These are phyloP conservation scores for Rhegmatorhina hoffmannsi DNA, from an alignment of 2,113 vertebrate species.

Conservation along the genomic window DNA sequence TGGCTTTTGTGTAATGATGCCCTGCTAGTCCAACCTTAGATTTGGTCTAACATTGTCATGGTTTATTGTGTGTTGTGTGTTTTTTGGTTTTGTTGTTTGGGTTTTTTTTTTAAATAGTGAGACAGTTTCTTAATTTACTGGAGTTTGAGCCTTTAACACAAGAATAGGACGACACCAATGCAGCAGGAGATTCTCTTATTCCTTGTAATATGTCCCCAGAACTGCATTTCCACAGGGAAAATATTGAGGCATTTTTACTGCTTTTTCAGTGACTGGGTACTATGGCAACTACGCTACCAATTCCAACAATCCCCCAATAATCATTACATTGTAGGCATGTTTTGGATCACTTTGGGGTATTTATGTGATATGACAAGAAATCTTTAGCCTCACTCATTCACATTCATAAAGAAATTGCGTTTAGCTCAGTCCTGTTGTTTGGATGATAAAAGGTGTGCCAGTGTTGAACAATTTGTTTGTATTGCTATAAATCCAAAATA, in stretches of 20 bases:
- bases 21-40: not conserved
- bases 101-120: not conserved
- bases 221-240: not conserved
- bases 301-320: not conserved
- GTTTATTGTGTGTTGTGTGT: no score
- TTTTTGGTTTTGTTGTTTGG: no score
- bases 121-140: not conserved
- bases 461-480: not conserved
- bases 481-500: not conserved
- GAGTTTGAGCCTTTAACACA: not conserved
- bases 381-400: not conserved
- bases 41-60: not conserved
- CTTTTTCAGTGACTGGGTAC: not conserved
- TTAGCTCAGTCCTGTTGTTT: not conserved
- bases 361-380: not conserved
- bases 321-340: not conserved
- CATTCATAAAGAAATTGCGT: not conserved
- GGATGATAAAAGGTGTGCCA: not conserved
- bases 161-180: not conserved
- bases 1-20: not conserved
- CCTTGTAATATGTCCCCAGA: not conserved
- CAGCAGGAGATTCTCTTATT: not conserved
- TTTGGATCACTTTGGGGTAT: not conserved
- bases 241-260: not conserved
- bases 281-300: not conserved